phyloP scores from a whole-genome alignment of 2,888 invertebrate genomes.

The Camptogramma bilineatum region DNA sequence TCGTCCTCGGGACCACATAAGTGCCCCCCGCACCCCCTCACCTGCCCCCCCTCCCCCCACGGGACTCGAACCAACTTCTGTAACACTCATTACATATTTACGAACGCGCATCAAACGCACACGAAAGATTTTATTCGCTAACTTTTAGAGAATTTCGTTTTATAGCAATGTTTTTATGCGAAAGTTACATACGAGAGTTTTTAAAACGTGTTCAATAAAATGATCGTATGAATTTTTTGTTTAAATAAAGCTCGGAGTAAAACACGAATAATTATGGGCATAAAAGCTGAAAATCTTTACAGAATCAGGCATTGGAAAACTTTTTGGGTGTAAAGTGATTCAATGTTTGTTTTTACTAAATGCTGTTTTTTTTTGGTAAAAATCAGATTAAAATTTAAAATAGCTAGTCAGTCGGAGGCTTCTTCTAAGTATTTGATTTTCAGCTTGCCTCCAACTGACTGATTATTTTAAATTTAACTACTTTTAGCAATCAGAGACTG shows the following conservation, averaged over 20 bases:
- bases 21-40: not conserved
- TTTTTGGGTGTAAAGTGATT: not conserved
- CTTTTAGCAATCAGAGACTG: no score
- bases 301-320: not conserved
- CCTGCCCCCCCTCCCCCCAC: not conserved
- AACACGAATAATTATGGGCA: not conserved
- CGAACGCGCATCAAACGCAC: constrained; percentile 15
- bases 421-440: no score
- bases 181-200: not conserved
- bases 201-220: not conserved
- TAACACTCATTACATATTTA: constrained; percentile 32
- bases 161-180: constrained; percentile 2
- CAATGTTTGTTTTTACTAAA: not conserved
- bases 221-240: not conserved
- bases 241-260: not conserved
- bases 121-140: constrained; percentile 14
- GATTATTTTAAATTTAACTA: no score
- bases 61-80: constrained; percentile 18
- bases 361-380: not conserved
- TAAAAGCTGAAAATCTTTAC: not conserved
- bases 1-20: not conserved
- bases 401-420: no score
- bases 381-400: no score
- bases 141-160: constrained; percentile 6
- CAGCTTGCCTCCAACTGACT: no score